These are phyloP conservation scores for Tenthredo distinguenda DNA, from an alignment of 2,888 invertebrate species.

Conservation along the genomic window DNA sequence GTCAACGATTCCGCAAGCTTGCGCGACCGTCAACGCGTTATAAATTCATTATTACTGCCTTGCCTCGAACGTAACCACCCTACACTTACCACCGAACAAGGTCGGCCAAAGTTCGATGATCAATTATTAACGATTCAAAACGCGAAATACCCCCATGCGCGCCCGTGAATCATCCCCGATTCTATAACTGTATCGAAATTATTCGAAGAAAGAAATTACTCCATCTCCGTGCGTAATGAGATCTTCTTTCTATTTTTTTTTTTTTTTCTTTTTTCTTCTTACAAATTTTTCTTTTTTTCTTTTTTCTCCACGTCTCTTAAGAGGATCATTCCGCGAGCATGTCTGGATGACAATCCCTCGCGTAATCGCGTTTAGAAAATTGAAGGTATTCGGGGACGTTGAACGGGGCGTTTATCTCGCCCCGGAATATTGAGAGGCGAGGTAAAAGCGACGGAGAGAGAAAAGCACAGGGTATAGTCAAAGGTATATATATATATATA, in stretches of 20 bases:
- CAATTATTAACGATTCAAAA: neutral
- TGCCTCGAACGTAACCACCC: neutral
- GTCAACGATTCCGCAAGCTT: slow-evolving; percentile 2
- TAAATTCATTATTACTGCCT: neutral
- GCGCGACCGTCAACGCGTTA: slow-evolving; percentile 1
- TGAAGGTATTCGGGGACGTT: neutral
- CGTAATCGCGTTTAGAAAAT: slow-evolving; percentile 9
- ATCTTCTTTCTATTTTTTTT: neutral
- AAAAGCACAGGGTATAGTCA: neutral
- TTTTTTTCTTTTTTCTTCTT: neutral
- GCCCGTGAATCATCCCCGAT: too few species aligned
- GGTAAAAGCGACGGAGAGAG: neutral
- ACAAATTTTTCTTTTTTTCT: neutral
- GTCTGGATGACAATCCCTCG: neutral
- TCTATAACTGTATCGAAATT: too few species aligned
- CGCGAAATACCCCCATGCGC: too few species aligned
- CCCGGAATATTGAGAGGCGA: neutral
- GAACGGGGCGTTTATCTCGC: neutral
- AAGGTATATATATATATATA: too few species aligned
- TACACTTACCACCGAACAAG: neutral
- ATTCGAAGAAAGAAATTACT: too few species aligned
- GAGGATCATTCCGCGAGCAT: neutral
- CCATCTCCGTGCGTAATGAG: neutral
- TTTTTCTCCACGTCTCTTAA: neutral
- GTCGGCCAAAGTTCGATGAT: neutral